phyloP scores from a whole-genome alignment of 1,140 invertebrate genomes.

The Papilio polyxenes region DNA sequence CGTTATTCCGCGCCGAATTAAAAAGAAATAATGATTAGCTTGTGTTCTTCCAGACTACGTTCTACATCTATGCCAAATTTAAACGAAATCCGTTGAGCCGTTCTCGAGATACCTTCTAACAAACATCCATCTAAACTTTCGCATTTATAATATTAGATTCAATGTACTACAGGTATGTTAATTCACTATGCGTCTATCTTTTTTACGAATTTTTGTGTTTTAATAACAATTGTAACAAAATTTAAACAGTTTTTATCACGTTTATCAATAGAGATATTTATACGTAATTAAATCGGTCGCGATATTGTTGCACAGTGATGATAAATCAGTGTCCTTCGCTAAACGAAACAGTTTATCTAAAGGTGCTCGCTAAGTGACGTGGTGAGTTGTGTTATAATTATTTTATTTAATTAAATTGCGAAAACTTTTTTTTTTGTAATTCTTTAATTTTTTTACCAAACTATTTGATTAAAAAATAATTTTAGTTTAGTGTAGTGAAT shows the following conservation, averaged over 20 bases:
- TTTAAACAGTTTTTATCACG: not conserved
- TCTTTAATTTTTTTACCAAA: not conserved
- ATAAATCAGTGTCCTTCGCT: conserved; percentile 43
- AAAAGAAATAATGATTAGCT: too few relatives aligned
- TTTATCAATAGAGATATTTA: conserved; percentile 25
- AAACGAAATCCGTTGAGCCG: too few relatives aligned
- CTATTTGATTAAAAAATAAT: not conserved
- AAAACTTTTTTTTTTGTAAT: not conserved
- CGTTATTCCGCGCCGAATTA: too few relatives aligned
- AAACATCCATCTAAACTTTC: too few relatives aligned
- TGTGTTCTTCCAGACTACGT: too few relatives aligned
- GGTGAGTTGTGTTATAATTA: conserved; percentile 41
- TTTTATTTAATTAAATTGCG: conserved; percentile 3
- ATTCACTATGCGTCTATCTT: too few relatives aligned
- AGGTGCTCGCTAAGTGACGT: conserved; percentile 42
- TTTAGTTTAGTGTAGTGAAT: not conserved
- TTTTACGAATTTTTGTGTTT: not conserved
- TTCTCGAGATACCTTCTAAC: too few relatives aligned
- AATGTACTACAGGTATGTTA: too few relatives aligned
- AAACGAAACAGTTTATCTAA: conserved; percentile 45
- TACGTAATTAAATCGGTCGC: conserved; percentile 41
- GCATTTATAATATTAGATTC: too few relatives aligned
- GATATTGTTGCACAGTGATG: conserved; percentile 37
- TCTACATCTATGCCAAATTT: too few relatives aligned
- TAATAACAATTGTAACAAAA: not conserved